phyloP scores from a whole-genome alignment of 2,113 vertebrate species.

The Laterallus jamaicensis region DNA sequence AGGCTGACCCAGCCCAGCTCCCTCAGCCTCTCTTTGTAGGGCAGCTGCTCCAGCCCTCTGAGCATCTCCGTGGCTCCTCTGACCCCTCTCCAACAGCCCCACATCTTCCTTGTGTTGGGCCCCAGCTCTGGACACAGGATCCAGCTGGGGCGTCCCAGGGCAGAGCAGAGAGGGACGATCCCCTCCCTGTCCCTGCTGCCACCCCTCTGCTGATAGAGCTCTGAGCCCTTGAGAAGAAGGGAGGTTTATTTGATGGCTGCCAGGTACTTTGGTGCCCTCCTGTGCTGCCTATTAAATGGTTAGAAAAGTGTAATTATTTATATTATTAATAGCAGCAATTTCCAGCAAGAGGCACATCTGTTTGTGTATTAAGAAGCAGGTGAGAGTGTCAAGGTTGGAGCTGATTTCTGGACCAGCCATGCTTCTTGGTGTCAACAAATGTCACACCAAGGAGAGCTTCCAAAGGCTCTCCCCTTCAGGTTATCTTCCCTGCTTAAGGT shows the following conservation, averaged over 20 bases:
- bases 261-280: constrained; percentile 7
- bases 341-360: constrained; percentile 21
- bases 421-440: background rate
- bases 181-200: no score
- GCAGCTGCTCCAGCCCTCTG: no score
- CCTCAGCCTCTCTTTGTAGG: no score
- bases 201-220: background rate
- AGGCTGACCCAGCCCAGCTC: no score
- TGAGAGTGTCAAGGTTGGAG: background rate
- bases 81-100: no score
- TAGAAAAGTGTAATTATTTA: constrained; percentile 41
- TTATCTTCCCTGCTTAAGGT: background rate
- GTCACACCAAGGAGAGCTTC: background rate
- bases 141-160: no score
- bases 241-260: background rate
- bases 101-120: no score
- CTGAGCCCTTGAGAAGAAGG: background rate
- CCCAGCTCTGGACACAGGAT: no score
- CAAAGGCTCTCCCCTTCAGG: background rate
- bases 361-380: constrained; percentile 40
- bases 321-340: constrained; percentile 54
- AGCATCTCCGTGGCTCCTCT: no score
- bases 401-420: background rate
- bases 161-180: no score
- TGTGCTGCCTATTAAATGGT: constrained; percentile 40